A percentile compares a stretch with the other conserved stretches of the same genome.
These are phyloP conservation scores for Colletes collaris DNA, from an alignment of 2,888 invertebrate species.

Conservation along the genomic window DNA sequence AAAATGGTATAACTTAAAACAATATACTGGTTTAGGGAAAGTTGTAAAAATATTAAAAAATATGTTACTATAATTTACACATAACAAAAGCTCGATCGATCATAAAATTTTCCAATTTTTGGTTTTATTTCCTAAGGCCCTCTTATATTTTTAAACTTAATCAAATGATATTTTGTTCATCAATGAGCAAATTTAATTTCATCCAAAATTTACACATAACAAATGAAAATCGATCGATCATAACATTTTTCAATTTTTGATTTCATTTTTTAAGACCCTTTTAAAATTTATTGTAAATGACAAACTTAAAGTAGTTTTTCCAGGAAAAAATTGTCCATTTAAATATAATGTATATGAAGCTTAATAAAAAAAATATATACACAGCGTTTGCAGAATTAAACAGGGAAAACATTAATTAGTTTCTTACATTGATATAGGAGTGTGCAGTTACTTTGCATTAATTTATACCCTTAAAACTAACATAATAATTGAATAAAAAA, in stretches of 20 bases:
- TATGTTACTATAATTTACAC: constrained; percentile 23
- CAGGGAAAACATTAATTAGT: constrained; percentile 30
- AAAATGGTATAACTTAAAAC: constrained; percentile 21
- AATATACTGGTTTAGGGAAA: constrained; percentile 25
- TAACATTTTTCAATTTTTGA: no score
- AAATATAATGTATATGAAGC: constrained; percentile 49
- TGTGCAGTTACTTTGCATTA: constrained; percentile 24
- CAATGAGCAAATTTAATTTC: constrained; percentile 4
- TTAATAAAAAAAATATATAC: neutral
- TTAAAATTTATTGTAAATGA: neutral
- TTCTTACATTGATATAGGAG: constrained; percentile 49
- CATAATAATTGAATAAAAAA: constrained; percentile 5
- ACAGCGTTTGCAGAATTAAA: constrained; percentile 9
- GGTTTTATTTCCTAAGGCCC: neutral
- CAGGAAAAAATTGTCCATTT: constrained; percentile 52
- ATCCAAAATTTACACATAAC: neutral
- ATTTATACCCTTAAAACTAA: constrained; percentile 3
- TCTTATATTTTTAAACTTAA: neutral
- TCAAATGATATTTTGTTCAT: neutral
- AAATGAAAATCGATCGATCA: no score
- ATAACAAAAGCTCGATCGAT: constrained; percentile 32
- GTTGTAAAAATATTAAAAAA: constrained; percentile 34
- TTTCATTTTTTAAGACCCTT: no score
- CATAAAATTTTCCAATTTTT: neutral
- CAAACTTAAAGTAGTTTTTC: neutral